Evolutionary conservation across 1,140 invertebrate species (phyloP).

Genomic region (Drosophila kurseongensis): DNA sequence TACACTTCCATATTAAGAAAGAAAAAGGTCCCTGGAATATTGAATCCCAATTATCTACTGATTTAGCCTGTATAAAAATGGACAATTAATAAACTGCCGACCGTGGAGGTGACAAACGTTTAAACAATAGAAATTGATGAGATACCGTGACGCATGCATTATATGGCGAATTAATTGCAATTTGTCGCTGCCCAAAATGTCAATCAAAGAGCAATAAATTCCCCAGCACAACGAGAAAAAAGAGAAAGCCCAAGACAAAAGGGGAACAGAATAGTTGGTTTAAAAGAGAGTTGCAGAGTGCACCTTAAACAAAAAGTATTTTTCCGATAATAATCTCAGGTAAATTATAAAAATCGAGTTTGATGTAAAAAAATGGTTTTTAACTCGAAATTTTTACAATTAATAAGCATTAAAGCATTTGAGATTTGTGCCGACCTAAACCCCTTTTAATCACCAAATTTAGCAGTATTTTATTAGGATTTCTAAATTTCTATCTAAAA

Average conservation of each 20-base stretch:
- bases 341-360: too few relatives aligned
- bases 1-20: constrained; percentile 54
- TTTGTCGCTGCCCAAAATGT: constrained; percentile 61
- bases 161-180: constrained; percentile 79
- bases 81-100: constrained; percentile 73
- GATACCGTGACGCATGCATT: constrained; percentile 79
- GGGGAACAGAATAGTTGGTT: constrained; percentile 33
- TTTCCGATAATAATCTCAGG: too few relatives aligned
- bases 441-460: too few relatives aligned
- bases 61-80: constrained; percentile 65
- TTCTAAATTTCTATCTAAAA: too few relatives aligned
- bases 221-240: constrained; percentile 18
- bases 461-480: too few relatives aligned
- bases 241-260: constrained; percentile 18
- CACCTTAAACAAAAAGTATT: not conserved
- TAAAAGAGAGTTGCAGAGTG: constrained; percentile 10
- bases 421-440: too few relatives aligned
- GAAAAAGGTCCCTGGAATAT: constrained; percentile 57
- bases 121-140: constrained; percentile 82
- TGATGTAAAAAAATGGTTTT: too few relatives aligned
- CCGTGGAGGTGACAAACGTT: constrained; percentile 71
- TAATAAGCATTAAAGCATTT: too few relatives aligned
- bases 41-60: constrained; percentile 41
- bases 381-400: too few relatives aligned
- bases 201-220: constrained; percentile 80